Conservation (phyloP, 2,797 vertebrate genomes). For the Eurystomus glaucurus region DNA sequence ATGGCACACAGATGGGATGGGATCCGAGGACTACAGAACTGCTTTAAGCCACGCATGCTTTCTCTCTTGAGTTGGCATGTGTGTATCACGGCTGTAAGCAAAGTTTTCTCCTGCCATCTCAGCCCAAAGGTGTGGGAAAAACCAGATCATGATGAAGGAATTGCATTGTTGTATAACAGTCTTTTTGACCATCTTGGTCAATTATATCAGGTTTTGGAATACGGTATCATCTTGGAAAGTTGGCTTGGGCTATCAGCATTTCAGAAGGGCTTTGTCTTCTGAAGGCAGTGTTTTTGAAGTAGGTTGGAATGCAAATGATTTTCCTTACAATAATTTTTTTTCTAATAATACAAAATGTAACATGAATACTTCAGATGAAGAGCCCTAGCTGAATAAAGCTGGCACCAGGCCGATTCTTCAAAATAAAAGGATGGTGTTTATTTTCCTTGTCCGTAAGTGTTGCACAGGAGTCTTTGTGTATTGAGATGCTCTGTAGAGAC, state of each 20-base stretch:
- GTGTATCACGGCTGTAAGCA: neutral
- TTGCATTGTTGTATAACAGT: neutral
- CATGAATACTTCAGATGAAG: neutral
- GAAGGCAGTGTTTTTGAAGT: neutral
- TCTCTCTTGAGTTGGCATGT: rapidly evolving
- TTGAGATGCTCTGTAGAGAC: neutral
- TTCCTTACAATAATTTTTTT: neutral
- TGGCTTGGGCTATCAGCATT: neutral
- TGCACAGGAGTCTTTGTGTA: neutral
- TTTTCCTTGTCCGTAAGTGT: neutral
- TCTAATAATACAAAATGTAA: neutral
- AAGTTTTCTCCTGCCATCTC: neutral
- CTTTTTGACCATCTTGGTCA: neutral
- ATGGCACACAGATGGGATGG: conserved; percentile 26
- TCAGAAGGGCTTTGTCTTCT: neutral
- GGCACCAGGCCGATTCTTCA: neutral
- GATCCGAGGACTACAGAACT: neutral
- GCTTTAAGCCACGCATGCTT: neutral
- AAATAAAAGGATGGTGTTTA: neutral
- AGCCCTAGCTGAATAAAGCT: neutral
- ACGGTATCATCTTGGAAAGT: neutral
- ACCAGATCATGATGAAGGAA: neutral
- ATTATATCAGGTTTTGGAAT: neutral
- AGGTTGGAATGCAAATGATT: neutral
- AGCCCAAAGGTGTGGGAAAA: neutral